Conservation (phyloP, 1,140 invertebrate genomes). For the Hyles euphorbiae region DNA sequence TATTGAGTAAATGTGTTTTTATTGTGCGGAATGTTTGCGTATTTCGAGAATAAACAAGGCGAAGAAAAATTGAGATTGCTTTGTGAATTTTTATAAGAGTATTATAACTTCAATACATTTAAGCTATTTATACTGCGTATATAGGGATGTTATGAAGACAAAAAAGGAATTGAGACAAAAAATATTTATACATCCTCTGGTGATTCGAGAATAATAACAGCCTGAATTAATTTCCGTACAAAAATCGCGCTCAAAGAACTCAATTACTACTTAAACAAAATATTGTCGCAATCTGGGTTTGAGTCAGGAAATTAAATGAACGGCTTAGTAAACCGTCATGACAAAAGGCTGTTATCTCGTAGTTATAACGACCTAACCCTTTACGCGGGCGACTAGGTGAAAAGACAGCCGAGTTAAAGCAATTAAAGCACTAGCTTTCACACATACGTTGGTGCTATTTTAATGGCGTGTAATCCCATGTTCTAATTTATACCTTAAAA, state of each 20-base stretch:
- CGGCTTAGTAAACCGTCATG: conserved; percentile 46
- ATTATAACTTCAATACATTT: no score
- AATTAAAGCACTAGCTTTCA: conserved; percentile 47
- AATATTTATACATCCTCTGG: neutral
- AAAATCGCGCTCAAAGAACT: conserved; percentile 65
- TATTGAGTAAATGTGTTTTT: conserved; percentile 16
- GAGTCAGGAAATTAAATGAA: conserved; percentile 71
- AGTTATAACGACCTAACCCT: conserved; percentile 49
- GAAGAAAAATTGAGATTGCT: neutral
- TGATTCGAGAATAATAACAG: conserved; percentile 21
- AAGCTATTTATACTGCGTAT: no score
- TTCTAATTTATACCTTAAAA: conserved; percentile 50
- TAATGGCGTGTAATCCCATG: conserved; percentile 33
- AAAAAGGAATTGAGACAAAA: no score
- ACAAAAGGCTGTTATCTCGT: conserved; percentile 57
- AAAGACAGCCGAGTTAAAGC: conserved; percentile 43
- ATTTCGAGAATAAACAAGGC: conserved; percentile 8
- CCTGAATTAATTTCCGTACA: conserved; percentile 61
- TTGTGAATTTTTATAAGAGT: neutral
- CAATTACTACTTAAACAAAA: conserved; percentile 71
- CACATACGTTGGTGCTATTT: conserved; percentile 38
- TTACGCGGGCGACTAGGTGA: conserved; percentile 35
- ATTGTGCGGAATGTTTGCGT: conserved; percentile 16
- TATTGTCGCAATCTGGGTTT: conserved; percentile 60
- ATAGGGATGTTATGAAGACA: no score